These are phyloP conservation scores for Caenorhabditis doughertyi DNA, from an alignment of 2,888 invertebrate genomes.

Conservation along the genomic window DNA sequence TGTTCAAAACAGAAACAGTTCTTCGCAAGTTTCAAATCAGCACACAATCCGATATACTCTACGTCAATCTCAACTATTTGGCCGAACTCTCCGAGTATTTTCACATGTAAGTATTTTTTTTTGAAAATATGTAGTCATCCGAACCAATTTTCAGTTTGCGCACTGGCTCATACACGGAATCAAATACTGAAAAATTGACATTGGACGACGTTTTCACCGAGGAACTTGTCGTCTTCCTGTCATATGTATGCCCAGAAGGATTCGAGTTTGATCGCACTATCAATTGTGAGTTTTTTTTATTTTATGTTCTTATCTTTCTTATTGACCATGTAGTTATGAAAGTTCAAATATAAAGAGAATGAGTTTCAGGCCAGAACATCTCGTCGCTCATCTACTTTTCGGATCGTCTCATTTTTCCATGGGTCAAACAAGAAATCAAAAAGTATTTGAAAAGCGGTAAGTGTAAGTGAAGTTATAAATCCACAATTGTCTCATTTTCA, in stretches of 20 bases:
- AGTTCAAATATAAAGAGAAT: not conserved
- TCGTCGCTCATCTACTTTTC: conserved; percentile 46
- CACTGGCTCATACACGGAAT: conserved; percentile 48
- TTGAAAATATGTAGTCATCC: not conserved
- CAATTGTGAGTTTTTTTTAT: conserved; percentile 37
- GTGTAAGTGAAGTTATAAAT: not conserved
- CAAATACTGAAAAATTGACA: conserved; percentile 16
- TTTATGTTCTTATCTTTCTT: conserved; percentile 3
- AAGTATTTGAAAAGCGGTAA: conserved; percentile 51
- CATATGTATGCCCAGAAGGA: conserved; percentile 52
- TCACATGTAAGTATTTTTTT: conserved; percentile 38
- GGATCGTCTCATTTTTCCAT: conserved; percentile 60
- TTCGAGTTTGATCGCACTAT: conserved; percentile 58
- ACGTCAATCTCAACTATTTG: conserved; percentile 51
- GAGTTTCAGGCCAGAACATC: conserved; percentile 52
- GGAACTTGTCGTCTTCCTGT: conserved; percentile 46
- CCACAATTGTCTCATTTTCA: not conserved
- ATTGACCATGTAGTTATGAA: not conserved
- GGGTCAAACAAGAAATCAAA: conserved; percentile 53
- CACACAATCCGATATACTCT: conserved; percentile 51
- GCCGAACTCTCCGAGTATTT: conserved; percentile 65
- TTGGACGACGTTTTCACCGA: conserved; percentile 52
- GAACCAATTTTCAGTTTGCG: conserved; percentile 43
- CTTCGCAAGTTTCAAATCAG: conserved; percentile 56
- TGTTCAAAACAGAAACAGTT: conserved; percentile 33